Evolutionary conservation across 2,113 vertebrate species (phyloP).

Genomic region (Picathartes gymnocephalus): DNA sequence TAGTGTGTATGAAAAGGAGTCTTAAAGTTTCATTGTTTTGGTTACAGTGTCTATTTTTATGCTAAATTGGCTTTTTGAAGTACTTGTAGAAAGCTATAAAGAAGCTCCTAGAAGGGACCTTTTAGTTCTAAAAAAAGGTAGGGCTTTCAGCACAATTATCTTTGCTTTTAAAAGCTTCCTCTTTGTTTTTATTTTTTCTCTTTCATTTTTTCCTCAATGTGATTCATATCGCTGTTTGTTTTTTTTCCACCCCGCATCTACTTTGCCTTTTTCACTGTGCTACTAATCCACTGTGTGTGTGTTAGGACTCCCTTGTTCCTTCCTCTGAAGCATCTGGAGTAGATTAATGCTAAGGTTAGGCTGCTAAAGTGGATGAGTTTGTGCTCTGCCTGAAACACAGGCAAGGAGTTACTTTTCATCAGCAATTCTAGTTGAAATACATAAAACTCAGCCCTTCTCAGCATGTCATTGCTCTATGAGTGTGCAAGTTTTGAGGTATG

Average conservation of each 20-base stretch:
- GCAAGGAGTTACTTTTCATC: background rate
- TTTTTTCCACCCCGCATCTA: background rate
- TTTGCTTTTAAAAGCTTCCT: background rate
- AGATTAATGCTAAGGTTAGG: background rate
- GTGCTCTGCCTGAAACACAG: background rate
- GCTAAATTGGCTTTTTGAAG: background rate
- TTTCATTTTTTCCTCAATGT: background rate
- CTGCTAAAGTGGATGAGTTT: background rate
- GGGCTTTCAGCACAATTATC: background rate
- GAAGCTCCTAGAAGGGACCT: background rate
- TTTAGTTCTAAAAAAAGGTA: background rate
- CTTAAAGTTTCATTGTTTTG: background rate
- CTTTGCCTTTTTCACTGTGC: background rate
- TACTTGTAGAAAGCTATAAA: background rate
- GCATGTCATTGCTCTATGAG: background rate
- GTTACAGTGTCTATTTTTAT: background rate
- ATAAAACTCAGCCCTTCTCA: background rate
- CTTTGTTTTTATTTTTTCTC: background rate
- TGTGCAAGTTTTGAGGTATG: background rate
- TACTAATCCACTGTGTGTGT: fast-evolving
- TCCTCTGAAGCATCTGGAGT: background rate
- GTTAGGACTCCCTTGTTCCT: background rate
- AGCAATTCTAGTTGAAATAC: background rate
- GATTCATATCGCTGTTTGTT: background rate
- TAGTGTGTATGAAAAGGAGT: fast-evolving